These are phyloP conservation scores for Acromyrmex charruanus DNA, from an alignment of 1,140 invertebrate genomes.

Conservation along the genomic window DNA sequence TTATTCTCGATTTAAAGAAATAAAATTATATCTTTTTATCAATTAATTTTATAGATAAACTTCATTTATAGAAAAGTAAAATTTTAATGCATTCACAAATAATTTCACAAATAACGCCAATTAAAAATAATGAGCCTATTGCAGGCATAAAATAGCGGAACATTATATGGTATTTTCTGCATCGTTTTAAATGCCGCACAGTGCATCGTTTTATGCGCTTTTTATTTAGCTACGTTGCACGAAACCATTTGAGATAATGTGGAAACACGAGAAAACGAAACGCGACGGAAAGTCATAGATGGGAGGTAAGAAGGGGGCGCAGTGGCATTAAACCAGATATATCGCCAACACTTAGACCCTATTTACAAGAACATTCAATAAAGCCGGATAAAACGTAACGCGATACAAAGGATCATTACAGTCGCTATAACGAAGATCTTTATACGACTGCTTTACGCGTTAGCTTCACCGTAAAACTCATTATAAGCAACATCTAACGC, in stretches of 20 bases:
- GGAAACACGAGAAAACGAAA: slow-evolving; percentile 39
- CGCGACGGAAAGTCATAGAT: slow-evolving; percentile 46
- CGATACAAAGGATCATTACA: slow-evolving; percentile 51
- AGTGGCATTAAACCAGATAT: slow-evolving; percentile 63
- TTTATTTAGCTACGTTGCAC: slow-evolving; percentile 52
- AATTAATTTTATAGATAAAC: not conserved
- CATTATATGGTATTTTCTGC: not conserved
- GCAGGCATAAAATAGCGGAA: not conserved
- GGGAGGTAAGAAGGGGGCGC: slow-evolving; percentile 35
- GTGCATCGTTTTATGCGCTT: slow-evolving; percentile 19
- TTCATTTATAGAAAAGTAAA: not conserved
- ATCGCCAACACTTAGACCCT: slow-evolving; percentile 64
- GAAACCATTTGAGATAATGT: slow-evolving; percentile 64
- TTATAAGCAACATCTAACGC: slow-evolving; percentile 6
- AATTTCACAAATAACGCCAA: not conserved
- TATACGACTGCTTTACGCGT: slow-evolving; percentile 37
- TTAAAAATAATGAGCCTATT: not conserved
- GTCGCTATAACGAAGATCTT: slow-evolving; percentile 54
- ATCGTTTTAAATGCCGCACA: not conserved
- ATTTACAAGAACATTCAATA: slow-evolving; percentile 71
- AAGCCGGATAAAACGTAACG: slow-evolving; percentile 48
- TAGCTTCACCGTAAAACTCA: slow-evolving; percentile 17
- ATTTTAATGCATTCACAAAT: not conserved
- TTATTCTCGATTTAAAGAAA: not conserved
- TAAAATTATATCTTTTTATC: not conserved